Evolutionary conservation across 2,113 vertebrate species (phyloP).

Genomic region (Centropus bengalensis): DNA sequence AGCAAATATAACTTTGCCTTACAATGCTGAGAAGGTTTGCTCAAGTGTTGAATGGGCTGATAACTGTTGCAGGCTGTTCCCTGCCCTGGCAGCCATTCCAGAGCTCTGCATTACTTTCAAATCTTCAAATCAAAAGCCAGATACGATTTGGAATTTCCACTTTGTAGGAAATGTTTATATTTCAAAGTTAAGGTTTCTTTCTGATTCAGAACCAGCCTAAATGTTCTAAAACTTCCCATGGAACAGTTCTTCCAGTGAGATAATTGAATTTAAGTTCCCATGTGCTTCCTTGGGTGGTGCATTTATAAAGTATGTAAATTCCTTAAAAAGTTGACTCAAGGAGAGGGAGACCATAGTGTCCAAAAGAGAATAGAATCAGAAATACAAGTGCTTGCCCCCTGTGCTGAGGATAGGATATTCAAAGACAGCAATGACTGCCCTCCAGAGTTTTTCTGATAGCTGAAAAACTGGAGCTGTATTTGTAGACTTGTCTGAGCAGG

Average conservation of each 20-base stretch:
- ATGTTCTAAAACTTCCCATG: background rate
- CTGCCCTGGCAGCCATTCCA: background rate
- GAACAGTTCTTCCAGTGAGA: background rate
- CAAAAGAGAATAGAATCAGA: background rate
- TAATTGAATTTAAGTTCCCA: background rate
- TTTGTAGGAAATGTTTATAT: background rate
- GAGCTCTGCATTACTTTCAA: background rate
- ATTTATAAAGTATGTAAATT: background rate
- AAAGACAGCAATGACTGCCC: background rate
- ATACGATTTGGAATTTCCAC: background rate
- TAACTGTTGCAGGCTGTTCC: slow-evolving; percentile 15
- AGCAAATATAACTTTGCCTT: background rate
- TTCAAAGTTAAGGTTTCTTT: background rate
- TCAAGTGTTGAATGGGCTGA: background rate
- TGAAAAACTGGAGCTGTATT: background rate
- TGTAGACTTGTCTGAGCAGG: background rate
- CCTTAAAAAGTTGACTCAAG: background rate
- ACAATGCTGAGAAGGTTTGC: background rate
- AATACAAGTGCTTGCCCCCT: background rate
- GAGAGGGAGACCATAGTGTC: background rate
- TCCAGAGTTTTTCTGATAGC: slow-evolving; percentile 5
- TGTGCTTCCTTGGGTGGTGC: accelerated
- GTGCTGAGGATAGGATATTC: background rate
- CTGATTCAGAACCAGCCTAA: background rate
- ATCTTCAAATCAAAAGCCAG: background rate